These are phyloP conservation scores for Aphodius sticticus DNA, from an alignment of 2,888 invertebrate genomes.

Conservation along the genomic window DNA sequence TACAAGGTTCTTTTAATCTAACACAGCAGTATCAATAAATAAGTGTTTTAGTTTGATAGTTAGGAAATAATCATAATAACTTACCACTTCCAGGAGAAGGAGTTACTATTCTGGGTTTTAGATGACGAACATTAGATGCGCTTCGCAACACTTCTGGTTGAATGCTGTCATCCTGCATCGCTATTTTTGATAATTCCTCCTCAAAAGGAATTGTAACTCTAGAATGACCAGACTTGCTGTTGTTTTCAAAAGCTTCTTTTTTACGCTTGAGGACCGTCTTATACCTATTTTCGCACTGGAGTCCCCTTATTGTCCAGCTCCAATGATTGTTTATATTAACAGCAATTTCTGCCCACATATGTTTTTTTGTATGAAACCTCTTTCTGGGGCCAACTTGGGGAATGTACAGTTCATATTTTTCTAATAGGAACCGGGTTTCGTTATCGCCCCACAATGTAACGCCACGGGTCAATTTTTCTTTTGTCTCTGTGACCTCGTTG, in stretches of 20 bases:
- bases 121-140: neutral
- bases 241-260: slow-evolving; percentile 25
- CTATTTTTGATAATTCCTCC: neutral
- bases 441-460: neutral
- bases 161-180: neutral
- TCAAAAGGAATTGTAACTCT: neutral
- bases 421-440: slow-evolving; percentile 18
- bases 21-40: neutral
- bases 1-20: neutral
- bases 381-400: slow-evolving; percentile 28
- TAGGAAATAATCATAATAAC: neutral
- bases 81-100: neutral
- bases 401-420: slow-evolving; percentile 27
- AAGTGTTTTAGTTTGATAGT: neutral
- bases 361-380: slow-evolving; percentile 27
- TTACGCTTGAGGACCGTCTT: slow-evolving; percentile 29
- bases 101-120: neutral
- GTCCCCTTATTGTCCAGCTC: slow-evolving; percentile 17
- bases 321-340: slow-evolving; percentile 21
- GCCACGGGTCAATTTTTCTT: neutral
- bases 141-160: slow-evolving; percentile 14
- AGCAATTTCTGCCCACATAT: slow-evolving; percentile 31
- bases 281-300: slow-evolving; percentile 29
- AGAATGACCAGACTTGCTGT: neutral
- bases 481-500: neutral